Conservation (phyloP, 2,888 invertebrate genomes). For the Arctia plantaginis region DNA sequence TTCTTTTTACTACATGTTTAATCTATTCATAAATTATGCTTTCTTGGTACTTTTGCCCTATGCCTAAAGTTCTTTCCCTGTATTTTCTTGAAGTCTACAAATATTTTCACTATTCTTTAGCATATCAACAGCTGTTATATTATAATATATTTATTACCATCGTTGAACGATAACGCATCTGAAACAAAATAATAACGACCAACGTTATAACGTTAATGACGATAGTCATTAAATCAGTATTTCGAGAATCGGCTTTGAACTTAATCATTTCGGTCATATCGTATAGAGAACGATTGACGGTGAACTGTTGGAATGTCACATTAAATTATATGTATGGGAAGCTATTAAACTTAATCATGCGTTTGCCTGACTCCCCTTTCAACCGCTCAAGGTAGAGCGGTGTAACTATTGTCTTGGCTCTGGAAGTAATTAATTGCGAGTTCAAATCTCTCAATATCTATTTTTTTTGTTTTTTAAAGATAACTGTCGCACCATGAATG, state of each 20-base stretch:
- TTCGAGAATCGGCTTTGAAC: neutral
- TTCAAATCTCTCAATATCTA: too few species aligned
- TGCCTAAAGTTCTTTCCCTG: too few species aligned
- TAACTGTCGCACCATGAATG: too few species aligned
- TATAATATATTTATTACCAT: neutral
- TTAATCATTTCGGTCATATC: constrained; percentile 28
- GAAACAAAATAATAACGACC: neutral
- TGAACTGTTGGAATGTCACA: neutral
- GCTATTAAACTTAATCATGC: neutral
- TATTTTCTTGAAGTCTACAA: neutral
- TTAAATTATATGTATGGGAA: constrained; percentile 3
- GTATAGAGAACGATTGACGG: constrained; percentile 8
- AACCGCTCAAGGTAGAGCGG: neutral
- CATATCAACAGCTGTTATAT: neutral
- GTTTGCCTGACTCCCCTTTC: neutral
- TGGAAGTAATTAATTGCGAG: neutral
- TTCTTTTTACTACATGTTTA: neutral
- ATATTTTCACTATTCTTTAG: neutral
- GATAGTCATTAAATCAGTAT: neutral
- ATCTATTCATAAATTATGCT: neutral
- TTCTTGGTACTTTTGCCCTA: too few species aligned
- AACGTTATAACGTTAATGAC: neutral
- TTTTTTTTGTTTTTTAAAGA: too few species aligned
- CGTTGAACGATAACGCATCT: neutral
- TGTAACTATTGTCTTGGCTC: neutral